Evolutionary conservation across 2,888 invertebrate species (phyloP), one percentile per base, ranked within the genome.

Genomic region (Oscheius sp.): DNA sequence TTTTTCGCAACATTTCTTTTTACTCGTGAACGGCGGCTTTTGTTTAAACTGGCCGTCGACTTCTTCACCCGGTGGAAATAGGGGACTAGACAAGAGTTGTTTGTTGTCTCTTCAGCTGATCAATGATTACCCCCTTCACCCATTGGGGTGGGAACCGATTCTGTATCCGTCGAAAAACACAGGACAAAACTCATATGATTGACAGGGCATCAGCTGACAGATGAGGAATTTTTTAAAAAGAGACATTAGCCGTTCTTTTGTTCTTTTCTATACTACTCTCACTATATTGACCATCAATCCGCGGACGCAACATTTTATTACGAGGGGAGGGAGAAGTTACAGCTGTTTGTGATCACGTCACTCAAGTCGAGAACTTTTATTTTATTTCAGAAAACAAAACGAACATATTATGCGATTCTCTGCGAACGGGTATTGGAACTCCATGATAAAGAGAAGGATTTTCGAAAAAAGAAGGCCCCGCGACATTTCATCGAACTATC

Each of bases 391-490:
- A 81, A 81, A 57, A 74, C 65, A 49, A 78, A 77, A 65, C 78
- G 77, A 49, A 14, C 57, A n/a, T 72, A 71, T 65, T 82, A 71
- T 50, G 75, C 71, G 4, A 77, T 81, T 14, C 61, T 80, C 1
- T 65, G 73, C 5, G 75, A 76, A 51, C 71, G 82, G 38, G 73
- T 76, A 5, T 64, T 83, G 22, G 82, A 83, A 50, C 65, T 83
- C 26, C 75, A 81, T 69, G 78, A 81, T 44, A 75, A 75, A n/a
- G 80, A 82, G 61, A 83, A 83, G 36, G 17, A 47, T 4, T 77
- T 54, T 47, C 33, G 67, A 26, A 64, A 66, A 12, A 77, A 76
- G 66, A 75, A 73, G 56, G 47, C 74, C 6, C 69, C 81, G 12
- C 76, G 76, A 44, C 69, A 73, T 49, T 70, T 80, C 28, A 64